phyloP scores from a whole-genome alignment of 2,113 vertebrate genomes.

The Pholis gunnellus region DNA sequence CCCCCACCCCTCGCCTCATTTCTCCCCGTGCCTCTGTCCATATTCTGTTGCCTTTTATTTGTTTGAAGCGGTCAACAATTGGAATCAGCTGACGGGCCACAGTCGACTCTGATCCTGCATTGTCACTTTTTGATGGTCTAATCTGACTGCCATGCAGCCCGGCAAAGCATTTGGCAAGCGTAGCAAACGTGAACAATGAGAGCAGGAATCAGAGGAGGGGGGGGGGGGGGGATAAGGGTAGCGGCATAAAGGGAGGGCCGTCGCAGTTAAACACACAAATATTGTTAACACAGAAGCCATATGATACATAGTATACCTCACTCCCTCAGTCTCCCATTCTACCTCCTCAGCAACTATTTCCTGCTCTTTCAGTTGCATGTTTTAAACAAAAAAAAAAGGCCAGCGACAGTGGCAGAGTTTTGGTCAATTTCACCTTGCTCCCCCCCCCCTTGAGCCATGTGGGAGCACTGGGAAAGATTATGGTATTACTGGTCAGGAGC shows the following conservation, averaged over 20 bases:
- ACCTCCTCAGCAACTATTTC: slow-evolving; percentile 72
- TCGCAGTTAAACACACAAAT: slow-evolving; percentile 68
- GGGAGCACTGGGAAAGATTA: slow-evolving; percentile 77
- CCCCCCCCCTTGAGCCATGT: slow-evolving; percentile 42
- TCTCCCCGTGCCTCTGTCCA: slow-evolving; percentile 60
- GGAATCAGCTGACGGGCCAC: slow-evolving; percentile 83
- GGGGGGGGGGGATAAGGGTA: slow-evolving; percentile 58
- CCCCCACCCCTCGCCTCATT: slow-evolving; percentile 51
- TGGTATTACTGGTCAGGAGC: slow-evolving; percentile 71
- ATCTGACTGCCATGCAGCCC: slow-evolving; percentile 84
- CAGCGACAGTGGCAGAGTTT: slow-evolving; percentile 39
- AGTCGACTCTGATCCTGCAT: slow-evolving; percentile 83
- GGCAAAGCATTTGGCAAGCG: slow-evolving; percentile 86
- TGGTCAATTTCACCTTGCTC: slow-evolving; percentile 58
- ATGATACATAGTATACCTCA: slow-evolving; percentile 66
- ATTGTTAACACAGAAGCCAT: slow-evolving; percentile 72
- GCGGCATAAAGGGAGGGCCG: slow-evolving; percentile 62
- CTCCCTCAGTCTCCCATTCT: slow-evolving; percentile 49
- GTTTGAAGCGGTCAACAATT: slow-evolving; percentile 81
- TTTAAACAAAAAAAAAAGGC: slow-evolving; percentile 20
- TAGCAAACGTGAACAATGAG: slow-evolving; percentile 86
- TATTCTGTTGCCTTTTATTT: slow-evolving; percentile 79
- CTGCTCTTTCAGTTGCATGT: slow-evolving; percentile 53
- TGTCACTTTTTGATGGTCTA: slow-evolving; percentile 87
- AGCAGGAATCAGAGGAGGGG: slow-evolving; percentile 68